Base-by-base conservation (phyloP, 2,113 vertebrate species). In the Balaeniceps rex region DNA sequence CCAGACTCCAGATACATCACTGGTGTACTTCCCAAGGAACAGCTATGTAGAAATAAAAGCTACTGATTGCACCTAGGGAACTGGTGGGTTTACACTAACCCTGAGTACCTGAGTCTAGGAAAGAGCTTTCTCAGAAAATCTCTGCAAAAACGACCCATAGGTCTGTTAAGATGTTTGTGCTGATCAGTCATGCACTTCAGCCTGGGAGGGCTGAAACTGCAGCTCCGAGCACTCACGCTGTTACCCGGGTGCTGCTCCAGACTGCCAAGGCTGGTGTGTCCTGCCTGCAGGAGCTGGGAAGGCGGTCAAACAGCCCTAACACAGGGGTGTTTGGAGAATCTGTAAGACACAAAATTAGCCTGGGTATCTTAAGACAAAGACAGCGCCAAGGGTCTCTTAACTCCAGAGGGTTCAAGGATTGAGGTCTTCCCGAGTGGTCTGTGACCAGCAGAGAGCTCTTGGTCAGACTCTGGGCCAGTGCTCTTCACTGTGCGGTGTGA, bases 211-310 rank as follows among this genome's bases (percentile, higher is more conserved):
- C 16, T 79, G 38, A 19, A 29, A 6, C 28, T 33, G 26, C n/a
- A 34, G 13, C 22, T 74, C 38, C 22, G 12, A 9, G 24, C 9
- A 34, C 6, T 76, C 31, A 8, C 2, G 2, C 6, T 31, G 21
- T 42, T 46, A 10, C 5, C 11, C 1, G 1, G 16, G 17, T 5
- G 19, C 29, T 69, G 36, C 26, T 58, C 15, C 6, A 0, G 31
- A 10, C n/a, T 61, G 54, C 21, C 61, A 36, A 28, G 7, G 31
- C 18, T 60, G 44, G 4, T 0, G 0, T 34, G 24, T 40, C 25
- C 31, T 4, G 2, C 34, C 29, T 47, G 71, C 21, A 33, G 26
- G 13, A 25, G 19, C 52, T 42, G 49, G 29, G 21, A 42, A 33
- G 18, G 13, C 28, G 34, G 47, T 22, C 28, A 34, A 82, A 19